Evolutionary conservation across 1,140 invertebrate genomes (phyloP).

Genomic region (Heliconius melpomene): DNA sequence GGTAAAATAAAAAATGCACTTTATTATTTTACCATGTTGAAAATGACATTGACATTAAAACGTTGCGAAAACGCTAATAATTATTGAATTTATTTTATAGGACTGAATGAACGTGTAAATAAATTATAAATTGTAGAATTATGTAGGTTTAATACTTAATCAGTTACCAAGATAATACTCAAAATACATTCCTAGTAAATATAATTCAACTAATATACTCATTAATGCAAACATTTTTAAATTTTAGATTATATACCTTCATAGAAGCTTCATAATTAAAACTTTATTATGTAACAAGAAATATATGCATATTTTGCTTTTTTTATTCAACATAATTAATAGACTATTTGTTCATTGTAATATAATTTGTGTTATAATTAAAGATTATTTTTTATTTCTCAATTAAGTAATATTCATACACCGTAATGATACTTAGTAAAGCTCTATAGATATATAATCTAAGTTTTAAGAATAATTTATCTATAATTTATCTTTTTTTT

Average conservation of each 20-base stretch:
- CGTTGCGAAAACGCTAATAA: neutral
- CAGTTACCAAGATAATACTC: conserved; percentile 63
- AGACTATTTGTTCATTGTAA: no score
- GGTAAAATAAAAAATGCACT: no score
- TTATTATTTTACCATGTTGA: neutral
- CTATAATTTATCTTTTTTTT: neutral
- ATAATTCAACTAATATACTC: neutral
- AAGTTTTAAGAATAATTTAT: neutral
- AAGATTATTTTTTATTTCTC: no score
- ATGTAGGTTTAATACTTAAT: conserved; percentile 59
- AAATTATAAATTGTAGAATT: conserved; percentile 60
- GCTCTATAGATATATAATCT: neutral
- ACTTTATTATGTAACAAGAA: neutral
- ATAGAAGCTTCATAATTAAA: neutral
- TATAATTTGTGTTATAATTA: no score
- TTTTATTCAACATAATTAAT: no score
- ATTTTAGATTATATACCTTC: neutral
- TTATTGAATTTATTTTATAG: conserved; percentile 46
- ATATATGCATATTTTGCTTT: no score
- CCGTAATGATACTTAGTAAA: neutral
- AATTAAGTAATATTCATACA: neutral
- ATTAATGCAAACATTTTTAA: neutral
- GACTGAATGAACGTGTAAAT: conserved; percentile 72
- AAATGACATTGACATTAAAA: neutral
- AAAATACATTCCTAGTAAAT: conserved; percentile 19